A percentile compares a stretch with the other conserved stretches of the same genome.
Evolutionary conservation across 2,888 invertebrate genomes (phyloP).

Genomic region (Atethmia centrago): DNA sequence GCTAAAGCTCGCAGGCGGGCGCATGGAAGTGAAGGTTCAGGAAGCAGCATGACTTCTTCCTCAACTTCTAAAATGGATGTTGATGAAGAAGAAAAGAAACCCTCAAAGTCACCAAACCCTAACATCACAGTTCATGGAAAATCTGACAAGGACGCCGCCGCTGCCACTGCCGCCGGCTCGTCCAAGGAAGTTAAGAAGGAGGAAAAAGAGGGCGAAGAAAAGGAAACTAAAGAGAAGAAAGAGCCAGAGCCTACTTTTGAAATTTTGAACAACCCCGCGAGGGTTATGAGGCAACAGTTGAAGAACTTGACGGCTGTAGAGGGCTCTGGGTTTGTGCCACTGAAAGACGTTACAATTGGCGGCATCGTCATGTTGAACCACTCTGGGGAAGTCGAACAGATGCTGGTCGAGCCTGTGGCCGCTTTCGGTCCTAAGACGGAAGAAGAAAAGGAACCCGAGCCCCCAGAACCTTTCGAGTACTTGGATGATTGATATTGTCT

Average conservation of each 20-base stretch:
- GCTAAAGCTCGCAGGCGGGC: conserved; percentile 97
- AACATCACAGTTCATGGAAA: conserved; percentile 88
- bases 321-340: conserved; percentile 94
- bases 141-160: conserved; percentile 81
- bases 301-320: conserved; percentile 95
- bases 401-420: conserved; percentile 97
- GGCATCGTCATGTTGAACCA: conserved; percentile 99
- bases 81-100: conserved; percentile 92
- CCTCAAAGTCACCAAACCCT: conserved; percentile 86
- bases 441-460: conserved; percentile 98
- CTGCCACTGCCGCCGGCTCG: conserved; percentile 68
- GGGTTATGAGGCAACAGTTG: conserved; percentile 97
- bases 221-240: conserved; percentile 91
- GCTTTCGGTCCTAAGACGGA: conserved; percentile 97
- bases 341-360: conserved; percentile 98
- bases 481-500: conserved; percentile 93
- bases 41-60: conserved; percentile 90
- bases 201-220: conserved; percentile 86
- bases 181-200: conserved; percentile 89
- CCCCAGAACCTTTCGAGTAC: conserved; percentile 99
- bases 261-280: conserved; percentile 97
- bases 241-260: conserved; percentile 98
- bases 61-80: conserved; percentile 97
- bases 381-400: conserved; percentile 94
- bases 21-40: conserved; percentile 92